Percentiles rank a stretch among this genome's conserved stretches.
These are phyloP conservation scores for Odontophorus gujanensis DNA, from an alignment of 2,113 vertebrate genomes.

Conservation along the genomic window DNA sequence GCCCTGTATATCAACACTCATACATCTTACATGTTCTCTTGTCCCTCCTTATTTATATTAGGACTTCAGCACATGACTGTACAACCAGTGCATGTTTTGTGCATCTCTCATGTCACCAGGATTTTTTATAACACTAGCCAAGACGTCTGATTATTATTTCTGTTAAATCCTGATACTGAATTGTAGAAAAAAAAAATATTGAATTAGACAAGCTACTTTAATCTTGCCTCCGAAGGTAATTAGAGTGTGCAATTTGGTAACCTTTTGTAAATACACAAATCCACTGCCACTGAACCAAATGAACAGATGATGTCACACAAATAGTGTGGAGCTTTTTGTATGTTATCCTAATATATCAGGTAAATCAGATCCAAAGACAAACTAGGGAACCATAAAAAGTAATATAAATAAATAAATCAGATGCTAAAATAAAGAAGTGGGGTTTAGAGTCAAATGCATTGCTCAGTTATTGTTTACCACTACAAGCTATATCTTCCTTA, in stretches of 20 bases:
- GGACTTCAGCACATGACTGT: slow-evolving; percentile 30
- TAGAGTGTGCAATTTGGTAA: background rate
- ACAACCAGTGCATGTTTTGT: background rate
- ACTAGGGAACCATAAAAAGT: background rate
- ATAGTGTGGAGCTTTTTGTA: background rate
- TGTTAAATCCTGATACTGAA: background rate
- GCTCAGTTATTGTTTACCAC: background rate
- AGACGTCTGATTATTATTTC: slow-evolving; percentile 9
- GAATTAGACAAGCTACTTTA: slow-evolving; percentile 16
- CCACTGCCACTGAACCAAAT: background rate
- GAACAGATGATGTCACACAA: background rate
- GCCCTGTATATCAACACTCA: background rate
- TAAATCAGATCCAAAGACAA: background rate
- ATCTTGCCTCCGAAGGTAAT: slow-evolving; percentile 25
- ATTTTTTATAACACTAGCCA: background rate
- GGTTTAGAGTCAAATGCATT: background rate
- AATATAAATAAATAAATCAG: background rate
- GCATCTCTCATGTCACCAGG: background rate
- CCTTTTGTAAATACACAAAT: background rate
- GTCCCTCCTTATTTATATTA: slow-evolving; percentile 8
- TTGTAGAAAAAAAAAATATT: background rate
- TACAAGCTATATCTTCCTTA: background rate
- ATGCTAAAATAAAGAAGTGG: background rate
- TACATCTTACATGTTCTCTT: background rate
- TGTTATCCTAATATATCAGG: background rate